Percentiles rank a stretch among this genome's conserved stretches.
phyloP scores from a whole-genome alignment of 2,113 vertebrate species.

The Trichomycterus rosablanca region DNA sequence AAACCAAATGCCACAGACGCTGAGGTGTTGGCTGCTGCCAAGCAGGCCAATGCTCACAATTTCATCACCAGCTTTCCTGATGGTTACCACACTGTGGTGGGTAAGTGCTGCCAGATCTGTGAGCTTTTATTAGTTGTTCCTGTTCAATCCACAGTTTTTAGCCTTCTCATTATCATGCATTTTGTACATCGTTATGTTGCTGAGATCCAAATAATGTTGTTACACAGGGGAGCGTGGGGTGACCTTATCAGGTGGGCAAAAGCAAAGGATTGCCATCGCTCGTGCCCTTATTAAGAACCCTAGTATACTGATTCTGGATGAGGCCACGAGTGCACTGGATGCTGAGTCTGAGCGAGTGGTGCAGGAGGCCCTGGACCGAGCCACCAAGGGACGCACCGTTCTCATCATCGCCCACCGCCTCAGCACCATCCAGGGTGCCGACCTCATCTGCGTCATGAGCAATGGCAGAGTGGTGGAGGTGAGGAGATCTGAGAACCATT shows the following conservation, averaged over 20 bases:
- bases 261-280: conserved; percentile 90
- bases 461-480: conserved; percentile 82
- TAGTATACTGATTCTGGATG: conserved; percentile 81
- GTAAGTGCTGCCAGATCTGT: conserved; percentile 62
- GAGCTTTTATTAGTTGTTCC: too few relatives aligned
- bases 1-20: conserved; percentile 77
- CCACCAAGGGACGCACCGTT: conserved; percentile 79
- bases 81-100: conserved; percentile 82
- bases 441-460: conserved; percentile 83
- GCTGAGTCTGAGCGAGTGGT: conserved; percentile 81
- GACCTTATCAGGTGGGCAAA: conserved; percentile 87
- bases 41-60: conserved; percentile 80
- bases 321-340: conserved; percentile 90
- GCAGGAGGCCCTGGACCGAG: conserved; percentile 84
- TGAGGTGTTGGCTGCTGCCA: conserved; percentile 77
- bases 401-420: conserved; percentile 92
- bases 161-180: too few relatives aligned
- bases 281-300: conserved; percentile 89
- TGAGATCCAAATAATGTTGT: too few relatives aligned
- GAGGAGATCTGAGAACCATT: conserved; percentile 30
- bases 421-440: conserved; percentile 82
- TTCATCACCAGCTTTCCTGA: conserved; percentile 86
- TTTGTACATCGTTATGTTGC: too few relatives aligned
- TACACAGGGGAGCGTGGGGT: conserved; percentile 80
- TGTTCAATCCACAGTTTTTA: too few relatives aligned